Conservation (phyloP, 2,888 invertebrate species). For the Drosophila subsilvestris region DNA sequence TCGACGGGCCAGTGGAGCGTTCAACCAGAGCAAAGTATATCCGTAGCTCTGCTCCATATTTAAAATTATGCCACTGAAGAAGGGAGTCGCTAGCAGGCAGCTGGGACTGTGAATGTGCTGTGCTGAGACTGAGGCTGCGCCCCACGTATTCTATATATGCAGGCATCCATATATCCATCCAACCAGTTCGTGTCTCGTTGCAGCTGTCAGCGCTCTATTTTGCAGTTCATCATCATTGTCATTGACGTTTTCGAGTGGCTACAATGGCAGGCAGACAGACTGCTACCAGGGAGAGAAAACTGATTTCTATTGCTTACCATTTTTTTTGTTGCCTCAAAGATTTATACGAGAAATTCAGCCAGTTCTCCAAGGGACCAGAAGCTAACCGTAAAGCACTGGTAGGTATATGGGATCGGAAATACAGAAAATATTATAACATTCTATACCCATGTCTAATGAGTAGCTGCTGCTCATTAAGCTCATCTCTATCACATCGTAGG, state of each 20-base stretch:
- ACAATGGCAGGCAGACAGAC: slow-evolving; percentile 68
- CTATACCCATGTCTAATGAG: too few relatives aligned
- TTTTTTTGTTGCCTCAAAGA: slow-evolving; percentile 66
- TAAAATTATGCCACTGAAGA: slow-evolving; percentile 70
- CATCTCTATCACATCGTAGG: too few relatives aligned
- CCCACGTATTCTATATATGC: slow-evolving; percentile 53
- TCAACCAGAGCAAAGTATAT: slow-evolving; percentile 75
- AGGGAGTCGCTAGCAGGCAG: slow-evolving; percentile 30
- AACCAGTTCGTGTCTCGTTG: slow-evolving; percentile 71
- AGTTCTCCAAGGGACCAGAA: too few relatives aligned
- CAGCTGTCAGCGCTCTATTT: slow-evolving; percentile 79
- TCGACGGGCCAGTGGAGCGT: slow-evolving; percentile 58
- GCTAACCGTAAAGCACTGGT: too few relatives aligned
- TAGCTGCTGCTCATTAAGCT: too few relatives aligned
- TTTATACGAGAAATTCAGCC: slow-evolving; percentile 59
- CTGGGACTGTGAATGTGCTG: slow-evolving; percentile 4
- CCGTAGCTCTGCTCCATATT: slow-evolving; percentile 71
- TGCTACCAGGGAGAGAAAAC: slow-evolving; percentile 32
- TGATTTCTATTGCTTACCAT: slow-evolving; percentile 71
- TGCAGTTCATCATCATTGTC: slow-evolving; percentile 80
- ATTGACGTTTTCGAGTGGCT: slow-evolving; percentile 77
- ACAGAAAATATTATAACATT: too few relatives aligned
- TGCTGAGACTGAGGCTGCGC: slow-evolving; percentile 18
- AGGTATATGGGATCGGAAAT: too few relatives aligned
- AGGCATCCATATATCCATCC: slow-evolving; percentile 50